Conservation (phyloP, 2,888 invertebrate genomes). For the Ormia ochracea region DNA sequence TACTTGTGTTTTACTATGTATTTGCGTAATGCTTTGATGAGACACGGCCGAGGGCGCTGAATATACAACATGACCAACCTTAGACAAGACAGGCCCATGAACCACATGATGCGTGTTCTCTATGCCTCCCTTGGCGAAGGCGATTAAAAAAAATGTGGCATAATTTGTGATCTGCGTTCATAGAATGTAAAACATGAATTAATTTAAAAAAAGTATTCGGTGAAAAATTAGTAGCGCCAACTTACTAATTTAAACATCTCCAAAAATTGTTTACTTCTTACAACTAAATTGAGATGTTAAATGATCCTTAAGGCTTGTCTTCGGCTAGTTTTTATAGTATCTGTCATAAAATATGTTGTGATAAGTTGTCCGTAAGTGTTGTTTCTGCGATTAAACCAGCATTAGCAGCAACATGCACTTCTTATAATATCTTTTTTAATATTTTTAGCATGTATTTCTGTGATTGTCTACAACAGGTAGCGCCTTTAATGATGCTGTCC, state of each 20-base stretch:
- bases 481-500: conserved; percentile 12
- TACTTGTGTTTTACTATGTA: conserved; percentile 76
- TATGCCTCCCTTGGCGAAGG: conserved; percentile 66
- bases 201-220: background rate
- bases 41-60: conserved; percentile 77
- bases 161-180: conserved; percentile 49
- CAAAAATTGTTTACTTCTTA: conserved; percentile 8
- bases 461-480: background rate
- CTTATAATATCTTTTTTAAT: background rate
- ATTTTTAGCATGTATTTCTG: background rate
- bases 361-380: background rate
- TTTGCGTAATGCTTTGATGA: conserved; percentile 79
- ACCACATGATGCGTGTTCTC: conserved; percentile 69
- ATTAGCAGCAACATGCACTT: background rate
- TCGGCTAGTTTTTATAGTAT: background rate
- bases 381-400: background rate
- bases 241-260: conserved; percentile 61
- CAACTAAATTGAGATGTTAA: conserved; percentile 13
- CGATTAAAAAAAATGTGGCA: conserved; percentile 66
- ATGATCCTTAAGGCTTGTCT: background rate
- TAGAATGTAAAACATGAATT: conserved; percentile 64
- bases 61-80: conserved; percentile 68
- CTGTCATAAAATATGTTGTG: background rate
- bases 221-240: background rate
- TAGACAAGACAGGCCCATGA: conserved; percentile 71